Evolutionary conservation across 2,888 invertebrate genomes (phyloP).

Genomic region (Dexiosoma caninum): DNA sequence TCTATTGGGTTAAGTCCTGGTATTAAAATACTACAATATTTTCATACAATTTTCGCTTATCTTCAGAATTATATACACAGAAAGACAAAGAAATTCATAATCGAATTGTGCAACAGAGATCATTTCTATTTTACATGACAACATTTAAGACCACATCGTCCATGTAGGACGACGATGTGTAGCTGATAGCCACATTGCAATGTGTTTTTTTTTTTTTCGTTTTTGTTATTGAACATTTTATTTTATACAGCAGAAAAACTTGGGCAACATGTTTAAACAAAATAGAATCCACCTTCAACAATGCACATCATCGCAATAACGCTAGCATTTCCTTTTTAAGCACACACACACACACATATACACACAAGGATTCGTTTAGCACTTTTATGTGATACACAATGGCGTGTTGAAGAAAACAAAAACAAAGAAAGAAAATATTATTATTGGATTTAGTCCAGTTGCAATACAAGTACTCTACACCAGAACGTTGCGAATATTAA

Average conservation of each 20-base stretch:
- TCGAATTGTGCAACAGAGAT: neutral
- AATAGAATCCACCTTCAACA: neutral
- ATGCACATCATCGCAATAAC: neutral
- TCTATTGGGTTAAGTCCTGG: too few species aligned
- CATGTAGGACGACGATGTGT: neutral
- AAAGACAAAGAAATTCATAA: neutral
- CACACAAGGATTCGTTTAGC: neutral
- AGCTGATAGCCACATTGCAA: neutral
- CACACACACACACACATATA: too few species aligned
- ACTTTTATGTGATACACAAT: neutral
- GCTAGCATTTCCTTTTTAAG: too few species aligned
- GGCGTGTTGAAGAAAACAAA: too few species aligned
- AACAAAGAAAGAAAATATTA: too few species aligned
- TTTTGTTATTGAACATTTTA: neutral
- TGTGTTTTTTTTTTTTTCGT: neutral
- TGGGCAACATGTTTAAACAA: neutral
- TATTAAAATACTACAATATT: too few species aligned
- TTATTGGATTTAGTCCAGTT: too few species aligned
- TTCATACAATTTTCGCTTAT: neutral
- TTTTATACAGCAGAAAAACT: neutral
- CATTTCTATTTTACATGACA: neutral
- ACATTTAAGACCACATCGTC: neutral
- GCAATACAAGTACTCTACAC: neutral
- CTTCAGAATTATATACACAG: neutral
- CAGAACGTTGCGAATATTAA: too few species aligned